Base-by-base conservation (phyloP, 1,140 invertebrate species). In the Argopecten irradians region DNA sequence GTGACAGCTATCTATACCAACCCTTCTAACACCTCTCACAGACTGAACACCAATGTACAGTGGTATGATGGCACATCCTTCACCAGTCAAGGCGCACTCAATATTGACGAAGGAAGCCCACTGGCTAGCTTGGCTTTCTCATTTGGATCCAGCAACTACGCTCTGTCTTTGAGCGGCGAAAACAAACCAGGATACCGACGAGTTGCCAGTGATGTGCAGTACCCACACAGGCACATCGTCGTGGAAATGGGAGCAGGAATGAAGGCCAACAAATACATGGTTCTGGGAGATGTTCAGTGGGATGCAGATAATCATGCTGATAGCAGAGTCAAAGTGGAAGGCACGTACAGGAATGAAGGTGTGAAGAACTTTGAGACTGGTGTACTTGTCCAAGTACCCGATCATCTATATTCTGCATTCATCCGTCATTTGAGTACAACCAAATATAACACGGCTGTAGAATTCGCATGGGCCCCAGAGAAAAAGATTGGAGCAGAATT, bases 221-320 rank as follows among this genome's bases (percentile, higher is more conserved):
- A 91, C 85, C 92, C 91, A 43, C 13, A 41, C 11, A 86, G 90
- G 14, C 83, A 88, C 19, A 89, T 91, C 14, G 86, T 32, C 34
- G 19, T 91, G 2, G 86, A 84, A 34, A 82, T 86, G 19, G 89
- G 87, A 43, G 91, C 91, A 0, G 91, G 90, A 34, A 83, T 83
- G 9, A 85, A 88, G 34, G 71, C 83, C 19, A 82, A 84, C 55
- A 86, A 87, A 33, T 91, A 88, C 34, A 86, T 88, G 34, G 90
- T 87, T 0, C 92, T 91, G 22, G 43, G 93, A 28, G 91, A 93
- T 34, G 85, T 91, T 22, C 89, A 90, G 34, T 93, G 91, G 92
- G 91, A 93, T 89, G 92, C 91, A 8, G 92, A 90, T 19, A 89
- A 86, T 7, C 88, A 91, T 39, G 46, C 41, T 14, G 82, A 34